Evolutionary conservation across 2,113 vertebrate species (phyloP), one percentile per base, ranked within the genome.

Genomic region (Origma solitaria): DNA sequence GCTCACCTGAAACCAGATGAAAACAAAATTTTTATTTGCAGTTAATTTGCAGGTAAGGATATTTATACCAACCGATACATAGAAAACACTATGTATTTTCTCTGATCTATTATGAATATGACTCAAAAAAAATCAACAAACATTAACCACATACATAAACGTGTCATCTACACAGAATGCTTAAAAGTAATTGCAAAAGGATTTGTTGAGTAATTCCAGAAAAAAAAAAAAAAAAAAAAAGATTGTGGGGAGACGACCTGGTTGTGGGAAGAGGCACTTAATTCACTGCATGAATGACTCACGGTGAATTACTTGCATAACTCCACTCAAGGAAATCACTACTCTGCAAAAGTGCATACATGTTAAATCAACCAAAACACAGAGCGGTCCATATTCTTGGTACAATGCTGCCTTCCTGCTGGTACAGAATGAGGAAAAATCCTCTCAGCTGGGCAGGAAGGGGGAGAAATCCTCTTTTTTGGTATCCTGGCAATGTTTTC

Each of bases 201-300:
- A 90, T 96, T 92, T 94, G 84, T 88, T 82, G 78, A 94, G 86
- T 80, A 94, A 95, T 89, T 89, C 33, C 6, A 50, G 42, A 3
- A 15, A 47, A 53, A 24, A 54, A 50, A n/a, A 53, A 24, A 54
- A 50, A n/a, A 27, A 77, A 31, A 31, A 49, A 60, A 86, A 40
- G 89, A 94, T 53, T 94, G 94, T 95, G 64, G 88, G 79, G 77
- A 92, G 90, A 70, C 11, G 4, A 96, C 90, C 60, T 81, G 90
- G 79, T 92, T 94, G 92, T 93, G 94, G 92, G 73, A 94, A 96
- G 92, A 96, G 86, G 88, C 76, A 75, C 85, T 90, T 93, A 95
- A 97, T 96, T 95, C 94, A 96, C 75, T 90, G 93, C 93, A 88
- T 88, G 93, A 94, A 70, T 94, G 96, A 95, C 90, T 95, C 93